phyloP scores from a whole-genome alignment of 2,888 invertebrate genomes.

The Girardia tigrina region DNA sequence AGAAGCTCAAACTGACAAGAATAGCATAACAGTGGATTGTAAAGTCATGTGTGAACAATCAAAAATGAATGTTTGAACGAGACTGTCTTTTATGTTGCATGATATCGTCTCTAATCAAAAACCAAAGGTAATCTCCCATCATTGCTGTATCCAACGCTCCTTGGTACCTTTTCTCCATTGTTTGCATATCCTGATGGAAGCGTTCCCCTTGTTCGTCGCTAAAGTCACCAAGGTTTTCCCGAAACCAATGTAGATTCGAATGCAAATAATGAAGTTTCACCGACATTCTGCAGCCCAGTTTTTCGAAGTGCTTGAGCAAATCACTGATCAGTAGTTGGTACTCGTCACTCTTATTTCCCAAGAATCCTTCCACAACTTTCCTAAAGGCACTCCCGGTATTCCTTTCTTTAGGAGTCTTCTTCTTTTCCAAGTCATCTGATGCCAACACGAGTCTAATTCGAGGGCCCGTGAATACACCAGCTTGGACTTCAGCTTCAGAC shows the following conservation, averaged over 20 bases:
- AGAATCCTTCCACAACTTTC: conserved; percentile 25
- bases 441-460: conserved; percentile 25
- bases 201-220: conserved; percentile 30
- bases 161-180: conserved; percentile 29
- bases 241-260: conserved; percentile 25
- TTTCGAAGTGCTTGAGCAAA: conserved; percentile 12
- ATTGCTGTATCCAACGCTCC: too few species aligned
- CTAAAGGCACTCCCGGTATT: conserved; percentile 27
- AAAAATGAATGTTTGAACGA: too few species aligned
- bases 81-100: too few species aligned
- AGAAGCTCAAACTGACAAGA: too few species aligned
- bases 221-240: conserved; percentile 28
- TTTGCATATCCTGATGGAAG: conserved; percentile 1
- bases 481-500: conserved; percentile 27
- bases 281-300: conserved; percentile 28
- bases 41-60: too few species aligned
- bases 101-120: too few species aligned
- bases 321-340: conserved; percentile 4
- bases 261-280: conserved; percentile 30
- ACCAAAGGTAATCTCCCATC: conserved; percentile 24
- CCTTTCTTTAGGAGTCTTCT: conserved; percentile 23
- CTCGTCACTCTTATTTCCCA: conserved; percentile 24
- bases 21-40: too few species aligned
- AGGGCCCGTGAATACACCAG: conserved; percentile 20
- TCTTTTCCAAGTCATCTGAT: conserved; percentile 3